Percentiles rank a stretch among this genome's conserved stretches.
Evolutionary conservation across 2,113 vertebrate genomes (phyloP).

Genomic region (Leucoraja erinaceus): DNA sequence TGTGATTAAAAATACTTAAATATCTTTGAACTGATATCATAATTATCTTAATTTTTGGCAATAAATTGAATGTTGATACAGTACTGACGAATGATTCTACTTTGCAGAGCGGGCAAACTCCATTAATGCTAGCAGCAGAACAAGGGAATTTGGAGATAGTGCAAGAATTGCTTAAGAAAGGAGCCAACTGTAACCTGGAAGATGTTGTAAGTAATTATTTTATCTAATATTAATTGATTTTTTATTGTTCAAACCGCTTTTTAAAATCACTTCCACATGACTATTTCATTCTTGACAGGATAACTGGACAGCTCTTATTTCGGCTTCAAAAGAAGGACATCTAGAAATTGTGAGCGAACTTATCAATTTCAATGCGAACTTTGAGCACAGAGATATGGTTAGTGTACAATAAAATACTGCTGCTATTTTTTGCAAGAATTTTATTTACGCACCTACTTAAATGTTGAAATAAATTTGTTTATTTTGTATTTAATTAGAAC

Average conservation of each 20-base stretch:
- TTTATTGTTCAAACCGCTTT: background rate
- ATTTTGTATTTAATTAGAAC: background rate
- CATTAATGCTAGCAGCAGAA: slow-evolving; percentile 89
- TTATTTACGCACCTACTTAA: background rate
- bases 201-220: slow-evolving; percentile 68
- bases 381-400: slow-evolving; percentile 95
- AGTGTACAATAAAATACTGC: slow-evolving; percentile 40
- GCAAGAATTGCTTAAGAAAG: slow-evolving; percentile 84
- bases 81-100: background rate
- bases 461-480: background rate
- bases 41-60: background rate
- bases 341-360: slow-evolving; percentile 77
- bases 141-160: slow-evolving; percentile 89
- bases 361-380: slow-evolving; percentile 69
- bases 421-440: background rate
- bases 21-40: background rate
- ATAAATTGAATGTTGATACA: slow-evolving; percentile 15
- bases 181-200: slow-evolving; percentile 87
- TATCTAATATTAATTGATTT: background rate
- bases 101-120: slow-evolving; percentile 83
- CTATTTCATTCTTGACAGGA: slow-evolving; percentile 61
- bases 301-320: slow-evolving; percentile 95
- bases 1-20: background rate
- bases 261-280: background rate
- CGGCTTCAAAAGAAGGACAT: slow-evolving; percentile 88